phyloP scores from a whole-genome alignment of 2,888 invertebrate genomes.

The Agrotis exclamationis region DNA sequence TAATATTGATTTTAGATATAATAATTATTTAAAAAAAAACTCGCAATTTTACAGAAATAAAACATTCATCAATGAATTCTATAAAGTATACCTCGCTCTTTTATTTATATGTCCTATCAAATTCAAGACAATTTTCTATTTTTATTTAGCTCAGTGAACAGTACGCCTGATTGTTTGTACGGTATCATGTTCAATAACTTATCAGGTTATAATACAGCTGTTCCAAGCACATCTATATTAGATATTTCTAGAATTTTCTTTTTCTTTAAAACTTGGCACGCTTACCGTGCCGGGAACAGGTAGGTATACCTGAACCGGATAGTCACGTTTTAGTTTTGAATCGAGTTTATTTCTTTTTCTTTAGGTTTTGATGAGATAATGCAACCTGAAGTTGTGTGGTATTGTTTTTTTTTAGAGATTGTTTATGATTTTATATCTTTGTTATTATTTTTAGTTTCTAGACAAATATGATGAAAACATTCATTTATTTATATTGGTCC shows the following conservation, averaged over 20 bases:
- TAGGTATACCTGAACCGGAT: constrained; percentile 8
- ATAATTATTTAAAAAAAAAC: too few species aligned
- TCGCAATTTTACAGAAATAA: too few species aligned
- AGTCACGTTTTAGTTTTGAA: constrained; percentile 40
- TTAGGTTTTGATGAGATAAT: constrained; percentile 10
- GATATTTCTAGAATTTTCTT: constrained; percentile 6
- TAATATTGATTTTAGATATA: too few species aligned
- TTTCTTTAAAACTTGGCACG: constrained; percentile 38
- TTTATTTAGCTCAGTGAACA: neutral
- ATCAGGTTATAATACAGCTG: neutral
- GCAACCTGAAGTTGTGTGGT: neutral
- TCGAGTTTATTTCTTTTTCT: constrained; percentile 25
- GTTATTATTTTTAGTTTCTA: neutral
- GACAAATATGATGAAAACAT: too few species aligned
- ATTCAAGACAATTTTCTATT: neutral
- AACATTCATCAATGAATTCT: constrained; percentile 19
- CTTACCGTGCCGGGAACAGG: neutral
- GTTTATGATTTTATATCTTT: neutral
- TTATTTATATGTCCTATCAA: neutral
- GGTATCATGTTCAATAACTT: constrained; percentile 19
- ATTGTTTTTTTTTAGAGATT: neutral
- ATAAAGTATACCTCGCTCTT: neutral
- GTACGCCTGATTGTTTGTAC: constrained; percentile 3
- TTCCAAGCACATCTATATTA: constrained; percentile 8
- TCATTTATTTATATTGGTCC: too few species aligned